Conservation (phyloP, 2,113 vertebrate genomes). For the Himantopus leucocephalus region DNA sequence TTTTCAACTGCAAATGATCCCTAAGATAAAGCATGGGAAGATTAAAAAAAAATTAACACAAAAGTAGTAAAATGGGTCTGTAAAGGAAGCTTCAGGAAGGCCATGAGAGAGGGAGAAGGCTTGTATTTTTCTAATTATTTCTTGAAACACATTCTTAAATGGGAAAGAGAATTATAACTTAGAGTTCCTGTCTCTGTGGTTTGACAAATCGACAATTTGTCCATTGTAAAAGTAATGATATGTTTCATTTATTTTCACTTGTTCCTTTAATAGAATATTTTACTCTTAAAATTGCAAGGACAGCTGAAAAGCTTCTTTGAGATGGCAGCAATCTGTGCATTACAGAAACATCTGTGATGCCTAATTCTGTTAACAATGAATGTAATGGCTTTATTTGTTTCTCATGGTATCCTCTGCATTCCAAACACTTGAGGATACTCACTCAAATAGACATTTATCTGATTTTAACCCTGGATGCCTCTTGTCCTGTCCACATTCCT, state of each 20-base stretch:
- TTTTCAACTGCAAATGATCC: background rate
- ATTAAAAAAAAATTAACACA: background rate
- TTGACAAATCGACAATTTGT: constrained; percentile 74
- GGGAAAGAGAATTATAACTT: constrained; percentile 56
- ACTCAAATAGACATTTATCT: background rate
- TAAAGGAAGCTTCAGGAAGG: constrained; percentile 42
- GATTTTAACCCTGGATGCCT: background rate
- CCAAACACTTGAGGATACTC: background rate
- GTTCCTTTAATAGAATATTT: constrained; percentile 78
- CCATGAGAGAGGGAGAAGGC: background rate
- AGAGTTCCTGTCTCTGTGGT: constrained; percentile 55
- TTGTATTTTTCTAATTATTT: constrained; percentile 13
- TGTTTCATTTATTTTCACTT: constrained; percentile 77
- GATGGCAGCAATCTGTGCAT: constrained; percentile 41
- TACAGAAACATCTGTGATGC: constrained; percentile 54
- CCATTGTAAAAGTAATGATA: constrained; percentile 76
- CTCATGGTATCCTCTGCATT: background rate
- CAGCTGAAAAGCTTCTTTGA: constrained; percentile 67
- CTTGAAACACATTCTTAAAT: constrained; percentile 54
- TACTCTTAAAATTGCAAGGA: constrained; percentile 70
- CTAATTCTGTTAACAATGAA: constrained; percentile 43
- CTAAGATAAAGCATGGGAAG: background rate
- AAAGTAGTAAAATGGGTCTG: background rate
- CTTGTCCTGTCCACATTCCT: background rate
- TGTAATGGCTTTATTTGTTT: constrained; percentile 45